These are phyloP conservation scores for Gavialis gangeticus DNA, from an alignment of 2,113 vertebrate species.

Conservation along the genomic window DNA sequence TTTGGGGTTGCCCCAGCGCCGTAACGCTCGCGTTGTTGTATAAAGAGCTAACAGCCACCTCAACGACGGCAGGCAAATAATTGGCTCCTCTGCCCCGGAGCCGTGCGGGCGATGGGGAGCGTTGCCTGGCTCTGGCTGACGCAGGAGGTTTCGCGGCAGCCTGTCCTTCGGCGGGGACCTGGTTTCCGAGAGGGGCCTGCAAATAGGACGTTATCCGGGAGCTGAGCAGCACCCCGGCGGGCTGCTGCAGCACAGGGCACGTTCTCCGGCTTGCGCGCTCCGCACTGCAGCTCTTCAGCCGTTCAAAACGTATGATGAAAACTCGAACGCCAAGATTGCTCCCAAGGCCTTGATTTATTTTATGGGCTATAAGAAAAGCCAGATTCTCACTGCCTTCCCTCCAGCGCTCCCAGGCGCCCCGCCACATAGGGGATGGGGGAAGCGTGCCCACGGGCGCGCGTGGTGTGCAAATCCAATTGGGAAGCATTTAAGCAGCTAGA, in stretches of 20 bases:
- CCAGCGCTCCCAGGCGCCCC: accelerated
- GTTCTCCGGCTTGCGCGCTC: background rate
- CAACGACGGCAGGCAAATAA: too few species aligned
- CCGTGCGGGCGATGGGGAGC: background rate
- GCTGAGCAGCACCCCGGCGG: background rate
- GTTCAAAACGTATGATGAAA: background rate
- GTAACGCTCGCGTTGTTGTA: background rate
- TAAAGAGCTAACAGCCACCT: background rate
- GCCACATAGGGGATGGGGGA: accelerated
- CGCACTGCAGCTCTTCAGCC: background rate
- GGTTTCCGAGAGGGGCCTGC: background rate
- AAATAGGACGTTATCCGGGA: background rate
- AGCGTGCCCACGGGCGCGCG: accelerated
- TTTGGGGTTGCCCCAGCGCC: background rate
- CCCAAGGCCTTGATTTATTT: background rate
- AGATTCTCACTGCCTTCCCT: background rate
- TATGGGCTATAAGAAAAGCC: background rate
- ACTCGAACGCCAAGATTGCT: background rate
- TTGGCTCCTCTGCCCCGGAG: background rate
- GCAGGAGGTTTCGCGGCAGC: background rate
- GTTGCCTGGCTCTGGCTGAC: background rate
- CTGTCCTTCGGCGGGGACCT: background rate
- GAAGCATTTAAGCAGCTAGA: background rate
- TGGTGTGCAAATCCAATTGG: accelerated
- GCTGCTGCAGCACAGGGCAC: background rate